Evolutionary conservation across 2,888 invertebrate genomes (phyloP), one percentile per base, ranked within the genome.

Genomic region (Parelbella ahira): DNA sequence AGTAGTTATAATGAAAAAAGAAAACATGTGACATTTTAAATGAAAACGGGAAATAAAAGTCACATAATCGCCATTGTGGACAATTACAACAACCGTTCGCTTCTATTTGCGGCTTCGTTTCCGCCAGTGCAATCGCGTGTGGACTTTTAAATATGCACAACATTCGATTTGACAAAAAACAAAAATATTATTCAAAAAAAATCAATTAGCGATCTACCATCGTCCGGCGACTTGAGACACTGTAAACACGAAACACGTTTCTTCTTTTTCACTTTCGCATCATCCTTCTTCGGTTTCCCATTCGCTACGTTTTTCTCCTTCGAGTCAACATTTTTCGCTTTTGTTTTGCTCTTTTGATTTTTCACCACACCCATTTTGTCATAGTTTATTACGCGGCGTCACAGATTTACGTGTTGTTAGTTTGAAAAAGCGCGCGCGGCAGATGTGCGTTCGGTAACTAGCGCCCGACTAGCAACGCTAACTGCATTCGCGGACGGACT

Each of bases 221-320:
- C 86, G 54, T 87, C 83, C 15, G 73, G 72, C 21, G 86, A 73
- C 49, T 83, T 87, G 73, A 87, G 77, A 68, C 87, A 87, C 74
- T 87, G 87, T 74, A 87, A 83, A 71, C 87, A 87, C 67, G 87
- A 87, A 69, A 87, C 80, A 58, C 65, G 69, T 54, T 74, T 84
- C 77, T 86, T 87, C 74, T 84, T 86, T 72, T 84, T 86, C 73
- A 78, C 78, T 82, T 84, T 86, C 54, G 63, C 75, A 46, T 71
- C 68, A 53, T 69, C 70, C 55, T 73, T 70, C 59, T 80, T 80
- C 39, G 67, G 49, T 64, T 83, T 82, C 20, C 74, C 77, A 51
- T 80, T 81, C 28, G 64, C 62, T 45, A 66, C 52, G 30, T 72
- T 60, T 32, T 49, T 55, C 48, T 55, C 57, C 46, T 55, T 50